These are phyloP conservation scores for Metellina segmentata DNA, from an alignment of 2,888 invertebrate genomes.

Conservation along the genomic window DNA sequence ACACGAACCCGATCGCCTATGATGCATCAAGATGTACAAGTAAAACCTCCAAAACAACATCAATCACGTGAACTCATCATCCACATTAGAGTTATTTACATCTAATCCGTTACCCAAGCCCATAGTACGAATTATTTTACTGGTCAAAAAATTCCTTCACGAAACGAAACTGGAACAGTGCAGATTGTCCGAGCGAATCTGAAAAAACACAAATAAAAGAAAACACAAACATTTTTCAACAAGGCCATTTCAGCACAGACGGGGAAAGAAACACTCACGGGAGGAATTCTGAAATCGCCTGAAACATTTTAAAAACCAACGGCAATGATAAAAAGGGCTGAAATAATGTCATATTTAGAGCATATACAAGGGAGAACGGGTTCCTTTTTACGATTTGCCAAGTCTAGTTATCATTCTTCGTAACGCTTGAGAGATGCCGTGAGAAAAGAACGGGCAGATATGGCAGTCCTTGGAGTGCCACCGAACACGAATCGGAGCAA, in stretches of 20 bases:
- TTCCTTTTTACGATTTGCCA: conserved; percentile 6
- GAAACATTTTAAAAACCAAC: neutral
- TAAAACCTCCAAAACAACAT: neutral
- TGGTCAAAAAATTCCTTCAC: neutral
- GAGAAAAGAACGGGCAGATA: neutral
- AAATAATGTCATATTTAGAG: conserved; percentile 39
- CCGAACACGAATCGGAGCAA: neutral
- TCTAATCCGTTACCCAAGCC: neutral
- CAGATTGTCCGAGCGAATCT: neutral
- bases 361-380: neutral
- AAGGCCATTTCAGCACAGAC: neutral
- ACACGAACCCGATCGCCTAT: neutral
- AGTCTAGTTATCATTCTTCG: neutral
- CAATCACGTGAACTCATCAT: neutral
- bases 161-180: neutral
- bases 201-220: neutral
- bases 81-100: neutral
- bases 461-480: neutral
- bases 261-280: neutral
- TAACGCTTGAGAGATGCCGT: neutral
- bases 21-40: neutral
- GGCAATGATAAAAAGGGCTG: neutral
- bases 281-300: neutral
- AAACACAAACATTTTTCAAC: neutral
- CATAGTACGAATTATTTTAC: neutral